Evolutionary conservation across 2,113 vertebrate species (phyloP), one percentile per base, ranked within the genome.

Genomic region (Ailurus styani): DNA sequence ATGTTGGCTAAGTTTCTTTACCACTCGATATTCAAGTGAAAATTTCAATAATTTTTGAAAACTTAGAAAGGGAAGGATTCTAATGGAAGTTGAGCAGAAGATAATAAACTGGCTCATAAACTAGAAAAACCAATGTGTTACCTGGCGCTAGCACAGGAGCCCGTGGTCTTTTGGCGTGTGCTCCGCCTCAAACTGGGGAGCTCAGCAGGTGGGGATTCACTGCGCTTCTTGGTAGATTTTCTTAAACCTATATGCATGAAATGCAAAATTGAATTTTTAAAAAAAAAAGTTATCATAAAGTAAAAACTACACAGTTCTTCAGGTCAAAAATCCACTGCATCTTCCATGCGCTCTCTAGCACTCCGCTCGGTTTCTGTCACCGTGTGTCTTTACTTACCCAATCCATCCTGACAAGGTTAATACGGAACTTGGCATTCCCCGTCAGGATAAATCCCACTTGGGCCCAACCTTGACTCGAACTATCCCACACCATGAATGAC

Each of bases 121-220:
- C 2, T 29, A 6, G 34, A 47, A 70, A 62, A 37, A 12, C 8
- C 5, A 34, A 34, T 34, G 73, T 25, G 64, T 90, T 99, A 99
- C 99, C 99, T 99, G 99, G 99, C 99, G 99, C 99, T 99, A 99
- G 99, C 99, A 99, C 99, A 99, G 99, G 99, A 99, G 99, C 99
- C 99, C 99, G 99, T 99, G 99, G 99, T 99, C 99, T 99, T 99
- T 99, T 99, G 99, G 98, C 99, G 99, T 99, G 99, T 99, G 99
- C 99, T 99, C 99, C 99, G 99, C 99, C 99, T 99, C 99, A 99
- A 99, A 99, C 99, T 99, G 99, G 99, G 99, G 99, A 99, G 99
- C 99, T 99, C 99, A 99, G 99, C 99, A 99, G 99, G 99, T 98
- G 99, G 99, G 98, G 99, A 99, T 99, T 99, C 99, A 99, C 99